Conservation (phyloP, 1,140 invertebrate genomes). For the Apolygus lucorum region DNA sequence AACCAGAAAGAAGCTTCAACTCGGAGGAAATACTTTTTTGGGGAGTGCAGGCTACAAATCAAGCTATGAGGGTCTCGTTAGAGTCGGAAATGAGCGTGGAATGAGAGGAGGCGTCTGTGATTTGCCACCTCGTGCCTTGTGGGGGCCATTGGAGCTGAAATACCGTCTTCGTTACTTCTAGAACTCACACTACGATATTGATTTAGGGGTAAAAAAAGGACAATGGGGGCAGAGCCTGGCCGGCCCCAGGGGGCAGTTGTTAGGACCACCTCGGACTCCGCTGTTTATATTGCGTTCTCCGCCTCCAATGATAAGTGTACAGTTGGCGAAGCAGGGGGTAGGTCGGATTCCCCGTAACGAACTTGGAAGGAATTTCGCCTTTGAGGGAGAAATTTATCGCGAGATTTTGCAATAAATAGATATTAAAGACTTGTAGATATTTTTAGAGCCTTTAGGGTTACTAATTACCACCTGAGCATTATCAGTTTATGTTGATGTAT, state of each 20-base stretch:
- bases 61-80: slow-evolving; percentile 16
- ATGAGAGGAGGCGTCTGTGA: slow-evolving; percentile 2
- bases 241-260: slow-evolving; percentile 15
- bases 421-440: no score
- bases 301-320: background rate
- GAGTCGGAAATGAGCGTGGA: slow-evolving; percentile 13
- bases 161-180: slow-evolving; percentile 9
- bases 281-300: background rate
- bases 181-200: slow-evolving; percentile 1
- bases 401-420: no score
- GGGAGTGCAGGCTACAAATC: background rate
- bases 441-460: no score
- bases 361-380: no score
- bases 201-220: background rate
- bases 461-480: no score
- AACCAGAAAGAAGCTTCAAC: no score
- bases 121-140: slow-evolving; percentile 10
- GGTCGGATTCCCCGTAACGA: no score
- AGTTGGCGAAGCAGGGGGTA: background rate
- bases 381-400: no score
- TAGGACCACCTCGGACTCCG: background rate
- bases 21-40: background rate
- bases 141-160: slow-evolving; percentile 10
- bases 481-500: no score
- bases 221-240: slow-evolving; percentile 5